A percentile compares a stretch with the other conserved stretches of the same genome.
phyloP scores from a whole-genome alignment of 2,797 vertebrate species.

The Oophaga sylvatica region DNA sequence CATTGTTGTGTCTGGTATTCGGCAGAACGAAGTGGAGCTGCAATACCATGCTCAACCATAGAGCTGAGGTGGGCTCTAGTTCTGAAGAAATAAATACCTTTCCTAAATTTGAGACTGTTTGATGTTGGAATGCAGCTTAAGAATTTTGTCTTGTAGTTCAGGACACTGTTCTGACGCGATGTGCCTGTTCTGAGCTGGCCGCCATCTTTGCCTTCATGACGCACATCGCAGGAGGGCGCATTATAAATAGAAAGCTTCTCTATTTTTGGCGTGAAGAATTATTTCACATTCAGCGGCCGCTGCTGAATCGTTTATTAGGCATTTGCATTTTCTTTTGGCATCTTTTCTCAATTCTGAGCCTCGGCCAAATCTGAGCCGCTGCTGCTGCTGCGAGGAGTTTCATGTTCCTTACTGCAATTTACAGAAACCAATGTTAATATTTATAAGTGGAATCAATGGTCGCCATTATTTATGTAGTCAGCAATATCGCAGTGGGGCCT shows the following conservation, averaged over 20 bases:
- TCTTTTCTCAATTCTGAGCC: neutral
- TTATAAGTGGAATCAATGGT: neutral
- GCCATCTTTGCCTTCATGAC: neutral
- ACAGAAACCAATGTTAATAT: neutral
- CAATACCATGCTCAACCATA: neutral
- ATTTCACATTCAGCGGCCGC: constrained; percentile 17
- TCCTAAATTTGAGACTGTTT: neutral
- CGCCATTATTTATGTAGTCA: neutral
- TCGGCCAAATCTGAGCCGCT: neutral
- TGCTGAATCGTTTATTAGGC: constrained; percentile 16
- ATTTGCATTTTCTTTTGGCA: constrained; percentile 43
- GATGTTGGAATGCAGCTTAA: neutral
- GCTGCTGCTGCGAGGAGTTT: neutral
- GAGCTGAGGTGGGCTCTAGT: neutral
- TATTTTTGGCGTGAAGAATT: constrained; percentile 22
- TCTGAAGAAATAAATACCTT: neutral
- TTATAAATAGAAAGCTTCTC: constrained; percentile 37
- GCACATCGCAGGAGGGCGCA: neutral
- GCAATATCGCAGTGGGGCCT: neutral
- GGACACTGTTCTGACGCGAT: neutral
- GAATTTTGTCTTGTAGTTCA: neutral
- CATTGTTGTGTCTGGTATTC: neutral
- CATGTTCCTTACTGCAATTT: neutral
- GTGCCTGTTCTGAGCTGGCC: neutral
- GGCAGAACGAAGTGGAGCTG: neutral